Percentiles rank a stretch among this genome's conserved stretches.
These are phyloP conservation scores for Zaprionus tsacasi DNA, from an alignment of 1,140 invertebrate species.

Conservation along the genomic window DNA sequence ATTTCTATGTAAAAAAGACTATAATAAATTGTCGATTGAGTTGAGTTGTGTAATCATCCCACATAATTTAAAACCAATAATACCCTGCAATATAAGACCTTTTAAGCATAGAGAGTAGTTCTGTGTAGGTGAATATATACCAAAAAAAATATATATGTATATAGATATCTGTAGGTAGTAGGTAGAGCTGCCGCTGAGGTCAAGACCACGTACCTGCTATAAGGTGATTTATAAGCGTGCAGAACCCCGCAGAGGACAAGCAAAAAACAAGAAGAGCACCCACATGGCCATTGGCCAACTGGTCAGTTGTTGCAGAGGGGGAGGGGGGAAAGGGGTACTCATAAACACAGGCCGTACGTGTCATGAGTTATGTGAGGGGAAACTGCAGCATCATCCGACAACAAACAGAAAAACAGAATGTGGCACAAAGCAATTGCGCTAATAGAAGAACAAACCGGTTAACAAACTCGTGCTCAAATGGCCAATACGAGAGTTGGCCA, in stretches of 20 bases:
- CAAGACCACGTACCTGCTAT: conserved; percentile 30
- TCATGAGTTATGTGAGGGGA: conserved; percentile 50
- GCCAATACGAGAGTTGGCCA: conserved; percentile 8
- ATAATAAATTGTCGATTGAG: not conserved
- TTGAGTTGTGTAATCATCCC: not conserved
- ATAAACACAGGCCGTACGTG: conserved; percentile 58
- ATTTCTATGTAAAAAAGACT: not conserved
- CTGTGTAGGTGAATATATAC: conserved; percentile 18
- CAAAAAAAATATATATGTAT: not conserved
- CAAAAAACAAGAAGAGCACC: conserved; percentile 24
- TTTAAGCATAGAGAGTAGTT: conserved; percentile 1
- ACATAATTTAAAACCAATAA: not conserved
- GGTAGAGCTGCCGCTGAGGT: conserved; percentile 23
- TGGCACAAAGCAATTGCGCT: conserved; percentile 74
- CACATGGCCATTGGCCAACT: conserved; percentile 24
- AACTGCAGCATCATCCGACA: conserved; percentile 36
- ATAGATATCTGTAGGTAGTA: not conserved
- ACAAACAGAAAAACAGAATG: conserved; percentile 34
- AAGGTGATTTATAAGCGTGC: conserved; percentile 34
- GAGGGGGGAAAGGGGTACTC: not conserved
- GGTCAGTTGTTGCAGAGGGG: not conserved
- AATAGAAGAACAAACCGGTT: conserved; percentile 62
- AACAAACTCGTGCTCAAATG: conserved; percentile 13
- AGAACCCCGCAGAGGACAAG: not conserved
- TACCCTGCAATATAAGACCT: not conserved